phyloP scores from a whole-genome alignment of 2,113 vertebrate genomes.

The Zosterops borbonicus region DNA sequence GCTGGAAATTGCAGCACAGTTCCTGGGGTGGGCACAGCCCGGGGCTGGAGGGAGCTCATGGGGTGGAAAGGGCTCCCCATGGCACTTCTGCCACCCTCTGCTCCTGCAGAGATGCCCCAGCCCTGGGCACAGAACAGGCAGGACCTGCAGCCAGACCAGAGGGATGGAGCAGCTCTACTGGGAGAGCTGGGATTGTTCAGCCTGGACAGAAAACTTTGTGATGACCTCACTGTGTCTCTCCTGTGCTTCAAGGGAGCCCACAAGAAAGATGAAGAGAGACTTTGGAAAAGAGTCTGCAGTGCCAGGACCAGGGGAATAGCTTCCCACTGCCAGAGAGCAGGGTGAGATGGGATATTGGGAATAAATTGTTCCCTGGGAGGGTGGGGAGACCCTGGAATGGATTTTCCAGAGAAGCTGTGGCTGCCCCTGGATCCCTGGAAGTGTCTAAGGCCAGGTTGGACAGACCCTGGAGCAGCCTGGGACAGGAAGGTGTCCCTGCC shows the following conservation, averaged over 20 bases:
- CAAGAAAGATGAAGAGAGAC: neutral
- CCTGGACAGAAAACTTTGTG: neutral
- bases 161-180: neutral
- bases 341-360: neutral
- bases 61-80: rapidly evolving
- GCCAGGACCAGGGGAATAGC: neutral
- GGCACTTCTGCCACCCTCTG: neutral
- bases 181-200: neutral
- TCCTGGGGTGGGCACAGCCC: neutral
- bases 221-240: rapidly evolving
- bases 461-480: neutral
- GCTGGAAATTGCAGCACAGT: neutral
- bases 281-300: neutral
- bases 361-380: neutral
- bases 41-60: neutral
- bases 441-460: neutral
- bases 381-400: neutral
- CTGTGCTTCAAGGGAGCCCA: no score
- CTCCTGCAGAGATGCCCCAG: neutral
- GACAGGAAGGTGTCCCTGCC: neutral
- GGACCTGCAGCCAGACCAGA: neutral
- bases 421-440: neutral
- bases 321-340: neutral
- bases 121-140: neutral
- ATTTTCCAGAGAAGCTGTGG: neutral